Conservation (phyloP, 2,797 vertebrate genomes). For the Tapera naevia region DNA sequence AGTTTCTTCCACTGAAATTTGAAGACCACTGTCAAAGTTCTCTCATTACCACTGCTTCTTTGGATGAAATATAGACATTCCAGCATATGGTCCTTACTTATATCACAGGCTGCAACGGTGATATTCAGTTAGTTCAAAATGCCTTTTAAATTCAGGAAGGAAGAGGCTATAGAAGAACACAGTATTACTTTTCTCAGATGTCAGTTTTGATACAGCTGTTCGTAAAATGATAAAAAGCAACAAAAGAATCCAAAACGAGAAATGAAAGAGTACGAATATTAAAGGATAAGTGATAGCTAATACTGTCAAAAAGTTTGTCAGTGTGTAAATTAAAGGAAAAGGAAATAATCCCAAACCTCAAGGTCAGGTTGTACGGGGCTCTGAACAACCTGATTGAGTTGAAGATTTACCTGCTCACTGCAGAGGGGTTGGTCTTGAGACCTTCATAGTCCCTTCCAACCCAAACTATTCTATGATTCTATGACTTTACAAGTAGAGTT, state of each 20-base stretch:
- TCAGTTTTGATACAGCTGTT: not conserved
- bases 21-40: not conserved
- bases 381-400: no score
- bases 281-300: not conserved
- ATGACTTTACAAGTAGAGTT: not conserved
- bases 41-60: not conserved
- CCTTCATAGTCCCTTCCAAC: no score
- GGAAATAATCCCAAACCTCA: not conserved
- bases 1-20: not conserved
- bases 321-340: not conserved
- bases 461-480: no score
- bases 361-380: no score
- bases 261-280: not conserved
- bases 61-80: not conserved
- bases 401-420: no score
- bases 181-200: not conserved
- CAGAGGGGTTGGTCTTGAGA: no score
- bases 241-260: not conserved
- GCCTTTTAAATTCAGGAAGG: not conserved
- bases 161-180: not conserved
- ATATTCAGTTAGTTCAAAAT: not conserved
- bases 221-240: not conserved
- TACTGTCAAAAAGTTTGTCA: not conserved
- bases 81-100: not conserved
- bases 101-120: not conserved